These are phyloP conservation scores for Mya arenaria DNA, from an alignment of 1,140 invertebrate species.

Conservation along the genomic window DNA sequence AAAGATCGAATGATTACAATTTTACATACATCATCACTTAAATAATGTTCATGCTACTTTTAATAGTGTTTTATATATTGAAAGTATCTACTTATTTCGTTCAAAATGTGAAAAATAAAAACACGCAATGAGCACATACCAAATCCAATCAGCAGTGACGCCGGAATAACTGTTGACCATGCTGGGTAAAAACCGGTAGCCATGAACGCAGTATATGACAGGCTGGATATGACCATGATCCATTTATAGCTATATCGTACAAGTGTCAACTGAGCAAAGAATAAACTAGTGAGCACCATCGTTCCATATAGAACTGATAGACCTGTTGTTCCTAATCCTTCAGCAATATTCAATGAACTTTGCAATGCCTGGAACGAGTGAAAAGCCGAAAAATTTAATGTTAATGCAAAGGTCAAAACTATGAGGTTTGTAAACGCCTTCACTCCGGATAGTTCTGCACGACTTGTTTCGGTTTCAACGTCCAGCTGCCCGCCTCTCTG, in stretches of 20 bases:
- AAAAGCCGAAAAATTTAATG: neutral
- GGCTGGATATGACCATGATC: neutral
- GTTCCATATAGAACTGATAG: neutral
- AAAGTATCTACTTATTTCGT: no score
- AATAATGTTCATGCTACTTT: no score
- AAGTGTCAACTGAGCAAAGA: neutral
- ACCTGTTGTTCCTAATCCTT: neutral
- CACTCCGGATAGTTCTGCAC: no score
- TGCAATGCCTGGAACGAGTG: neutral
- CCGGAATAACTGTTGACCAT: neutral
- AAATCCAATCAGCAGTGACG: neutral
- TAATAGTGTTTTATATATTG: no score
- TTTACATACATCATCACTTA: no score
- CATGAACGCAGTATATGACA: neutral
- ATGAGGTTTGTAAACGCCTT: neutral
- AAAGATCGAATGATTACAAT: no score
- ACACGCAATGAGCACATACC: no score
- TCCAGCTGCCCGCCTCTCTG: no score
- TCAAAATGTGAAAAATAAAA: no score
- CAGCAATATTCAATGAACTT: conserved; percentile 3
- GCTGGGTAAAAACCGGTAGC: neutral
- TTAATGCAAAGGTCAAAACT: neutral
- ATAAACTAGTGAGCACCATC: neutral
- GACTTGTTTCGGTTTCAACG: no score
- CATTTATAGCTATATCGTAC: neutral